phyloP scores from a whole-genome alignment of 2,888 invertebrate species.

The Globia sparganii region DNA sequence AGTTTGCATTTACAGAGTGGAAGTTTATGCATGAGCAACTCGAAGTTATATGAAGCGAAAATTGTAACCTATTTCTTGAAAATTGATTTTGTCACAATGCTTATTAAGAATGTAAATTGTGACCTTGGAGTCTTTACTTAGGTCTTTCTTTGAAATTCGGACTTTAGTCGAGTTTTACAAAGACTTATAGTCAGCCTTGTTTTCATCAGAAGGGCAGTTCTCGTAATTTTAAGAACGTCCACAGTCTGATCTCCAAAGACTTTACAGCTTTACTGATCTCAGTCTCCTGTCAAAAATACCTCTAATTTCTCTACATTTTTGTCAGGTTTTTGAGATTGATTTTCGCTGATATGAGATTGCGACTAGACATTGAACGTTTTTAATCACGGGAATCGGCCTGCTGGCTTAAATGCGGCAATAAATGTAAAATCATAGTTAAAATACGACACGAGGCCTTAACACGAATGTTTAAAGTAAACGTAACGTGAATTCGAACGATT shows the following conservation, averaged over 20 bases:
- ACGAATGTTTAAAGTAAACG: background rate
- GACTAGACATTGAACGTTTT: too few relatives aligned
- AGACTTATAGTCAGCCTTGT: background rate
- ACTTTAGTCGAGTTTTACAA: background rate
- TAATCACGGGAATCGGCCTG: too few relatives aligned
- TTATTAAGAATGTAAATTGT: constrained; percentile 7
- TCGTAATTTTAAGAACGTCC: too few relatives aligned
- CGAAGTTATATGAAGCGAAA: background rate
- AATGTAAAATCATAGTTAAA: background rate
- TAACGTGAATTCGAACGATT: background rate
- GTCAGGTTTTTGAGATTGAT: too few relatives aligned
- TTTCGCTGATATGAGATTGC: too few relatives aligned
- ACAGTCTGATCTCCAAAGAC: too few relatives aligned
- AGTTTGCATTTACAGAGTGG: constrained; percentile 12
- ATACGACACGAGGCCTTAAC: background rate
- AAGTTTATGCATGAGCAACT: constrained; percentile 12
- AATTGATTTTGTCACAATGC: background rate
- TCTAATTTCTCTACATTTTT: too few relatives aligned
- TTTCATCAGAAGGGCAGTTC: background rate
- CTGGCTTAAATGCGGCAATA: background rate
- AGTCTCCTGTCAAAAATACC: too few relatives aligned
- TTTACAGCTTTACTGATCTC: too few relatives aligned
- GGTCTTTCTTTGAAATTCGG: background rate
- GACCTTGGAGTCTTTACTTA: background rate
- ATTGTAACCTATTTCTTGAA: background rate